phyloP scores from a whole-genome alignment of 2,113 vertebrate genomes.

The Notiomystis cincta region DNA sequence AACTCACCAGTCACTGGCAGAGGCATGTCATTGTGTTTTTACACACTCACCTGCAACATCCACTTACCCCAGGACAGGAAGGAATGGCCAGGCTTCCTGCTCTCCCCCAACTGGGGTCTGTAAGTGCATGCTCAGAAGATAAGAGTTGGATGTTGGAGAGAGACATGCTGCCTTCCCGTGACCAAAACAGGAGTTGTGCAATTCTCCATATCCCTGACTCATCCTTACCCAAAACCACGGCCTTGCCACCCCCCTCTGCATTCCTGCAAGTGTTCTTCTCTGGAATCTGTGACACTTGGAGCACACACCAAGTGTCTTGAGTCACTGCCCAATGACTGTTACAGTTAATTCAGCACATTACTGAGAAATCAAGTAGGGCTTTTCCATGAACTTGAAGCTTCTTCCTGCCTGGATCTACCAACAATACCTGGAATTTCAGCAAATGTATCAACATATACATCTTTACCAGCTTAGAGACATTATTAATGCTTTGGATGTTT shows the following conservation, averaged over 20 bases:
- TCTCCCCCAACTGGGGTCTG: fast-evolving
- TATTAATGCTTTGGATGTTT: background rate
- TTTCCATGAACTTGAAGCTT: background rate
- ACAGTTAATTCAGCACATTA: background rate
- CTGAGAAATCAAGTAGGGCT: background rate
- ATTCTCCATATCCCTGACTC: background rate
- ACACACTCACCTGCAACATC: background rate
- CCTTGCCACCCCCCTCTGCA: background rate
- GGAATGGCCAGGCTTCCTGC: fast-evolving
- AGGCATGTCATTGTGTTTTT: background rate
- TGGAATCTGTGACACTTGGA: background rate
- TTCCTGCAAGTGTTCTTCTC: background rate
- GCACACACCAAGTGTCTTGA: background rate
- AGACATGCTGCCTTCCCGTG: background rate
- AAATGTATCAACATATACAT: background rate
- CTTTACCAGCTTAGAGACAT: background rate
- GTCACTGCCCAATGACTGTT: background rate
- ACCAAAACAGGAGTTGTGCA: background rate
- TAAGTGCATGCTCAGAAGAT: fast-evolving
- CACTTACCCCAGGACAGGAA: background rate
- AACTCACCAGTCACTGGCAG: background rate
- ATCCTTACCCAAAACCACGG: background rate
- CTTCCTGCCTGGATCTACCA: background rate
- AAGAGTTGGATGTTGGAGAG: background rate
- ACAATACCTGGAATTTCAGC: background rate